Base-by-base conservation (phyloP, 2,888 invertebrate species). In the Coleophora deauratella region DNA sequence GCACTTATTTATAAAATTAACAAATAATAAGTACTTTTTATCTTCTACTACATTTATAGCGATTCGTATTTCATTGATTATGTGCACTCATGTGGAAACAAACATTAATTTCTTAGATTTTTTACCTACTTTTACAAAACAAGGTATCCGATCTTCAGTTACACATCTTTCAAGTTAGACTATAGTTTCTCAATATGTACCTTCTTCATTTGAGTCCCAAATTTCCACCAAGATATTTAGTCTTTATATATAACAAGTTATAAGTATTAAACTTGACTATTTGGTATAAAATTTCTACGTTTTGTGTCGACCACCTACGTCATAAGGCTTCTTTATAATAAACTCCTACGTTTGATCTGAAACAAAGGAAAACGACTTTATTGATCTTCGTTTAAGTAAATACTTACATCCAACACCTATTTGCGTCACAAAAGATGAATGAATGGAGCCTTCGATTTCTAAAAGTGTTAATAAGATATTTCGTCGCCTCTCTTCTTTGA, bases 251-350 rank as follows among this genome's bases (percentile, higher is more conserved):
- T 66, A 71, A 75, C 72, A 71, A 72, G 72, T 67, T 67, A 21
- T 21, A 4, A 66, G 66, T 59, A 62, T 72, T 66, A 66, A 69
- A 68, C 58, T 68, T 59, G 66, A 68, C 74, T 76, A 77, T 69
- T 70, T 72, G 72, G 79, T 81, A 78, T 73, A 82, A 84, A 82
- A 82, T 70, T 64, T 62, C 82, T 82, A 79, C 74, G 51, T 67
- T 57, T 57, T 54, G 59, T 38, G 46, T 45, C 63, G 64, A 66
- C 67, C 66, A 72, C 74, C 72, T 84, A 84, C 78, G 62, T 82
- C 67, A 84, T 85, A 85, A 85, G 85, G 85, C 85, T 85, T 79
- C 81, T 82, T 84, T 71, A 63, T 78, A 71, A 80, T 84, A 82
- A 84, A 84, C 85, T 85, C 82, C 85, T 84, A 84, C 81, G 74